phyloP scores from a whole-genome alignment of 2,888 invertebrate genomes.

The Psococerastis gibbosa region DNA sequence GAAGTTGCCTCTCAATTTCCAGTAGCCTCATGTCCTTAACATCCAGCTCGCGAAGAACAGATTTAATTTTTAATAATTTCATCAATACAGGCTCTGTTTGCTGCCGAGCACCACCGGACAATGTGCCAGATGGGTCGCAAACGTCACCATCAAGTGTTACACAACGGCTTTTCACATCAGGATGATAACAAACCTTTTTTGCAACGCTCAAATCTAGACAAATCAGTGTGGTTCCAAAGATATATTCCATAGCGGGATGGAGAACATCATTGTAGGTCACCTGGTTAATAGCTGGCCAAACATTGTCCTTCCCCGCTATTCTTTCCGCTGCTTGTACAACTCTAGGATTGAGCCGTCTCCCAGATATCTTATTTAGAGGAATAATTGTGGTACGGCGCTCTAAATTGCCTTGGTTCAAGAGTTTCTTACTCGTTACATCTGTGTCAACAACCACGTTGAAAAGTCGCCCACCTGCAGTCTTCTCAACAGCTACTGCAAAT shows the following conservation, averaged over 20 bases:
- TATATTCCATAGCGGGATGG: conserved; percentile 63
- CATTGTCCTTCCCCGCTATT: conserved; percentile 61
- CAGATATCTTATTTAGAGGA: conserved; percentile 73
- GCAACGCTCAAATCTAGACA: conserved; percentile 67
- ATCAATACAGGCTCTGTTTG: conserved; percentile 31
- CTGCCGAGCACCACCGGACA: conserved; percentile 56
- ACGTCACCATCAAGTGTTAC: conserved; percentile 88
- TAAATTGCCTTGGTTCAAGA: conserved; percentile 66
- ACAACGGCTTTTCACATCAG: conserved; percentile 40
- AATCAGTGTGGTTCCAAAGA: conserved; percentile 72
- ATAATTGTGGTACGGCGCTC: conserved; percentile 68
- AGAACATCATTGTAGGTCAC: conserved; percentile 46
- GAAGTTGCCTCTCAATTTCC: conserved; percentile 28
- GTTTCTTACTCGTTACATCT: conserved; percentile 62
- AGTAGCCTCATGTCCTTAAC: conserved; percentile 20
- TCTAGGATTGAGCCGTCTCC: conserved; percentile 36
- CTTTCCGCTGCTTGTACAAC: conserved; percentile 46
- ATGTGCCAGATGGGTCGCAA: conserved; percentile 73
- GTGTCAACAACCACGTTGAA: conserved; percentile 82
- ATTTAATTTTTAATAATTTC: conserved; percentile 35
- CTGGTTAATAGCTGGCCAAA: conserved; percentile 59
- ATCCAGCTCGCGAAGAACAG: conserved; percentile 27
- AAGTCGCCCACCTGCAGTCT: conserved; percentile 68
- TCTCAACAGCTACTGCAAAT: conserved; percentile 63
- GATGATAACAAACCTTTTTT: conserved; percentile 57